Evolutionary conservation across 2,888 invertebrate species (phyloP), one percentile per base, ranked within the genome.

Genomic region (Eugnorisma glareosa): DNA sequence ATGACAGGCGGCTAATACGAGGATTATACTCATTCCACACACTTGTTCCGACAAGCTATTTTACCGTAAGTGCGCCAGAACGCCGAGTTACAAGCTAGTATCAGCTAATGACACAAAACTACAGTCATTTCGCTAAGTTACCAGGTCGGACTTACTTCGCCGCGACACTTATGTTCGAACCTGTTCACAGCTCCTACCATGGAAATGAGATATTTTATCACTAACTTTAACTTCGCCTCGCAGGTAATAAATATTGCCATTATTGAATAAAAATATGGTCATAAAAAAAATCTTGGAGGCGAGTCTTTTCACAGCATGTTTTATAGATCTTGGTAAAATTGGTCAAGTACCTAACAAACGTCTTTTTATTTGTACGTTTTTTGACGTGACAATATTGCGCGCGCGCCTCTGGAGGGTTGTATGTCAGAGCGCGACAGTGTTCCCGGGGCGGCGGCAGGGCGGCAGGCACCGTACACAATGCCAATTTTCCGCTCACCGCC

Each of bases 401-500:
- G 77, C 82, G 86, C 80, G 89, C 81, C 84, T 87, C 89, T 90
- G 70, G 88, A 89, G 90, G 87, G 87, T 81, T 79, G 77, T 89
- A 84, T 75, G 82, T 87, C 86, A 84, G 78, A 77, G 77, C 21
- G 71, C 83, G 87, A 85, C 84, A 86, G 81, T 84, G 83, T 82
- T 83, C 86, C 79, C 83, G 72, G 79, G 81, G 80, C 79, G n/a
- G 35, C 13, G 45, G 70, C 73, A 68, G 81, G 75, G 75, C 81
- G 81, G 75, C 85, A 80, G 87, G 82, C 86, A 81, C 88, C 91
- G 91, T 89, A 92, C 92, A 93, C 93, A 93, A 95, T 94, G 94
- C 94, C 96, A 96, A 96, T 96, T 96, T 96, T 96, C 95, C 96
- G 96, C 94, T 95, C 94, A 92, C 95, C 95, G 96, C 95, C 96